Base-by-base conservation (phyloP, 2,797 vertebrate species). In the Stomatorhinus walkeri region DNA sequence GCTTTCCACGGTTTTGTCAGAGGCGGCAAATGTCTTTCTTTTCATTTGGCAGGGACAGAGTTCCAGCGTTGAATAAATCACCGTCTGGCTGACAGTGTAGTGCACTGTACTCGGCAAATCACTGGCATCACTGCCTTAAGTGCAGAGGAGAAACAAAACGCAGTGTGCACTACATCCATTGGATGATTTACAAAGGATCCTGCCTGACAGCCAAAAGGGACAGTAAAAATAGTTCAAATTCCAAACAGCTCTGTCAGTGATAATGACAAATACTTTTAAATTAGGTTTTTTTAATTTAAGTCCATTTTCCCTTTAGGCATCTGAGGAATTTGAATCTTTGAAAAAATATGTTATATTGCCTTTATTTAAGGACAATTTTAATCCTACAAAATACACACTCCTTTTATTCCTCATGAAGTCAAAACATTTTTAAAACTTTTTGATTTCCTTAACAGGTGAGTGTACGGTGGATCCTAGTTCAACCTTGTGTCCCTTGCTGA, bases 201-300 rank as follows among this genome's bases (percentile, higher is more conserved):
- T 72, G 88, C 89, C 54, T 64, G 32, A 76, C 72, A 48, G 85
- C 89, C 36, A 14, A 87, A 87, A 56, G 88, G 87, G 85, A 89
- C 59, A 87, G 91, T 72, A 89, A 90, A 90, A 89, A 90, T 90
- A 49, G 14, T 87, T 88, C 59, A 90, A 59, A 89, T 90, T 90
- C 89, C 88, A 81, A 87, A 76, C 68, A 56, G 88, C 59, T 40
- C 59, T 87, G 16, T 89, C 90, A 48, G 49, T 88, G 19, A 56
- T 6, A n/a, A 87, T 64, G 68, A 90, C 48, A 76, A 68, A 90
- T 90, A 48, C 87, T 72, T 52, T 76, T 61, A 89, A 91, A 90
- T 91, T 89, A 91, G 76, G 81, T 89, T 89, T 89, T 90, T 90
- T 79, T 43, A 4, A 72, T 90, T 81, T 1, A 61, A 88, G 87